Evolutionary conservation across 1,140 invertebrate genomes (phyloP).

Genomic region (Lepidurus couesii): DNA sequence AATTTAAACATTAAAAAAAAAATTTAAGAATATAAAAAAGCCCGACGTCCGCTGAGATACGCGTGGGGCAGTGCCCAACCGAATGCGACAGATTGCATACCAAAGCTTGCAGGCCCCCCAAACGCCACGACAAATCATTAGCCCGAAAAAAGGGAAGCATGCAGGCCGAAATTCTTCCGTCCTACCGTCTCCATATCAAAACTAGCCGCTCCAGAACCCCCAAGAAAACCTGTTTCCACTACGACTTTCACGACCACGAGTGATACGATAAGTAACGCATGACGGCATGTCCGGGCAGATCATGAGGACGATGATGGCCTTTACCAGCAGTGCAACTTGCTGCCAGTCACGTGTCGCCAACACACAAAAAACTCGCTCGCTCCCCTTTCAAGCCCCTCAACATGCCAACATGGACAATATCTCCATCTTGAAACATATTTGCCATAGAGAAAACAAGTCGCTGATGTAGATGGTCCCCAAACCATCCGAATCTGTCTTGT

Average conservation of each 20-base stretch:
- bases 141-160: not conserved
- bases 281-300: not conserved
- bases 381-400: not conserved
- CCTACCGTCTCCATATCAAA: not conserved
- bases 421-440: not conserved
- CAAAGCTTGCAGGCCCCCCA: not conserved
- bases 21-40: not conserved
- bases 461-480: too few relatives aligned
- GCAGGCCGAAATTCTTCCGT: not conserved
- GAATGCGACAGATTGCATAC: constrained; percentile 6
- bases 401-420: not conserved
- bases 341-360: constrained; percentile 17
- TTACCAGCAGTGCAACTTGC: not conserved
- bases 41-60: not conserved
- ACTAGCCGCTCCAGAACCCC: not conserved
- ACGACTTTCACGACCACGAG: not conserved
- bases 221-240: not conserved
- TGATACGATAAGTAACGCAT: constrained; percentile 13
- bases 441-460: too few relatives aligned
- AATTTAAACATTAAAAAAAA: too few relatives aligned
- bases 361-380: constrained; percentile 10
- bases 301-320: constrained; percentile 2
- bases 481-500: too few relatives aligned
- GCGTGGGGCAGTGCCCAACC: not conserved
- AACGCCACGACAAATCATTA: not conserved